phyloP scores from a whole-genome alignment of 1,140 invertebrate species.

The Conus ventricosus region DNA sequence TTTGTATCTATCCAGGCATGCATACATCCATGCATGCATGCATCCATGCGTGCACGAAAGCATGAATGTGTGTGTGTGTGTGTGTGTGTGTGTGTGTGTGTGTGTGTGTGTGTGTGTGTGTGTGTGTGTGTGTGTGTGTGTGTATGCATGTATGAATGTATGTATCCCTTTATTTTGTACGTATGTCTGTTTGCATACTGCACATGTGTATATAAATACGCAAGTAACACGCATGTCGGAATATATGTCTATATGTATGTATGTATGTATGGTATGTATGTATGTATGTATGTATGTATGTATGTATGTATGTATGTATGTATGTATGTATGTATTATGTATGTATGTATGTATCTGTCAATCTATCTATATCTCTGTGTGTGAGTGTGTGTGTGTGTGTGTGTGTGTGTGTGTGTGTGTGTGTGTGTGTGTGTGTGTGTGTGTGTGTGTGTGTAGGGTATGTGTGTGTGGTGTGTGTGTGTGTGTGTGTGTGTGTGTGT shows the following conservation, averaged over 20 bases:
- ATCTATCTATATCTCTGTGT: neutral
- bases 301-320: neutral
- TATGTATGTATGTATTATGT: neutral
- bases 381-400: neutral
- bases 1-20: neutral
- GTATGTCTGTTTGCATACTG: neutral
- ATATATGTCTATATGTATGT: neutral
- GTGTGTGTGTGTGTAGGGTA: too few species aligned
- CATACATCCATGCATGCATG: neutral
- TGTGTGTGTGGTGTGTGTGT: too few species aligned
- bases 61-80: neutral
- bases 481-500: neutral
- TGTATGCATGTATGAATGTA: neutral
- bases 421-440: too few species aligned
- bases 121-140: conserved; percentile 2
- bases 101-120: conserved; percentile 6
- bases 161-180: neutral
- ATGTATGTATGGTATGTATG: neutral
- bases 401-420: too few species aligned
- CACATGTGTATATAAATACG: neutral
- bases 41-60: neutral
- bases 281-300: neutral
- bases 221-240: neutral
- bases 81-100: neutral
- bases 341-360: neutral